phyloP scores from a whole-genome alignment of 2,797 vertebrate genomes.

The Potorous gilbertii region DNA sequence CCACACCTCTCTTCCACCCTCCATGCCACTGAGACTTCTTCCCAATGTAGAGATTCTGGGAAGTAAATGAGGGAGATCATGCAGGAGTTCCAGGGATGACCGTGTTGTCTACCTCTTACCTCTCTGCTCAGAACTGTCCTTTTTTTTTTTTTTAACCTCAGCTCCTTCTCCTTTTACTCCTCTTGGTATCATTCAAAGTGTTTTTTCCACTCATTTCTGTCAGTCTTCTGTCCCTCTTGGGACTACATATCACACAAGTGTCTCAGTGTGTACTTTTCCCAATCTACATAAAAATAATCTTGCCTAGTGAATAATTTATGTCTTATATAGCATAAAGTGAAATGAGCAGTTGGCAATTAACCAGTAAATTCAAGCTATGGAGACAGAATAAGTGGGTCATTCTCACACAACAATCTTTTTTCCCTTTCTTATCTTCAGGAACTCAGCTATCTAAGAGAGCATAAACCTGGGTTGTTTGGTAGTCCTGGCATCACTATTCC shows the following conservation, averaged over 20 bases:
- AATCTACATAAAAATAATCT: constrained; percentile 62
- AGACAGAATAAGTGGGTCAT: constrained; percentile 66
- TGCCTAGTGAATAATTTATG: constrained; percentile 57
- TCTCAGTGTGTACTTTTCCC: constrained; percentile 25
- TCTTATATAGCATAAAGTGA: constrained; percentile 33
- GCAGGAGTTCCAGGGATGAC: not conserved
- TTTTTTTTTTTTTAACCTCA: constrained; percentile 38
- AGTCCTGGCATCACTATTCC: constrained; percentile 4
- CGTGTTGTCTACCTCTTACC: not conserved
- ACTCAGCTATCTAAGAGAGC: constrained; percentile 16
- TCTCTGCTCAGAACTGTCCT: constrained; percentile 20
- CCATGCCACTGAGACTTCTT: not conserved
- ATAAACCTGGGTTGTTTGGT: constrained; percentile 51
- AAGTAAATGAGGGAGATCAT: constrained; percentile 36
- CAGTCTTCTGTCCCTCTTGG: not conserved
- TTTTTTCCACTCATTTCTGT: not conserved
- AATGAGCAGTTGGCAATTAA: constrained; percentile 59
- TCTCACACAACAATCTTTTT: constrained; percentile 44
- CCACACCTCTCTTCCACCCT: constrained; percentile 17
- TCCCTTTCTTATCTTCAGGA: constrained; percentile 57
- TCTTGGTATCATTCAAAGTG: not conserved
- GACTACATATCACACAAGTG: constrained; percentile 19
- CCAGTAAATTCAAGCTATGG: constrained; percentile 63
- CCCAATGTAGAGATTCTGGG: not conserved
- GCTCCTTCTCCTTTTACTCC: constrained; percentile 9